phyloP scores from a whole-genome alignment of 2,113 vertebrate species.

The Eulacestoma nigropectus region DNA sequence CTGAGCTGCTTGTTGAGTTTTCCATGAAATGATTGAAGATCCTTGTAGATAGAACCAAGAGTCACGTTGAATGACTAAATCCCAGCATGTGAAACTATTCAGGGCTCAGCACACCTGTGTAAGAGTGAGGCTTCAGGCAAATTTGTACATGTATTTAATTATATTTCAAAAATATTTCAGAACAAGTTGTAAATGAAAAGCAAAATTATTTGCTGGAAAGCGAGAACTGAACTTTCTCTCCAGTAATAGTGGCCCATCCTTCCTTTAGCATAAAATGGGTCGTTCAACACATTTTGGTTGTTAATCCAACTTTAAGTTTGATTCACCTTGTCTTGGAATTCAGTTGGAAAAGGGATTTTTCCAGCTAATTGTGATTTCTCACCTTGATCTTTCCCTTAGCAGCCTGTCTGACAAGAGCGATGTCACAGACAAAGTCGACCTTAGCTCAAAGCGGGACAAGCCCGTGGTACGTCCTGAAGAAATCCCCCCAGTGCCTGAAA shows the following conservation, averaged over 20 bases:
- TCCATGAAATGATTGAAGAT: neutral
- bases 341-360: neutral
- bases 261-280: neutral
- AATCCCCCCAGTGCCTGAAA: constrained; percentile 96
- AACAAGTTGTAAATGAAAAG: neutral
- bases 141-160: neutral
- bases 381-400: neutral
- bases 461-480: constrained; percentile 94
- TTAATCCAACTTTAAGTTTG: neutral
- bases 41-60: neutral
- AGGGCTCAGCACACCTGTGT: neutral
- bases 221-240: neutral
- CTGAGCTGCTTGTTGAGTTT: neutral
- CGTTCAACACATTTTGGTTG: neutral
- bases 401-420: constrained; percentile 74
- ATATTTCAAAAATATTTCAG: neutral
- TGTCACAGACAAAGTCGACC: constrained; percentile 72
- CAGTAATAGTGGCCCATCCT: rapidly evolving
- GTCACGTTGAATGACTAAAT: neutral
- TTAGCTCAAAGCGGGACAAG: constrained; percentile 85
- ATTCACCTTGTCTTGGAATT: neutral
- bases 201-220: neutral
- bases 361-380: neutral
- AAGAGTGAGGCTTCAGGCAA: neutral
- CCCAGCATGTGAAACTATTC: neutral